These are phyloP conservation scores for Drosophila mimica DNA, from an alignment of 2,888 invertebrate species.

Conservation along the genomic window DNA sequence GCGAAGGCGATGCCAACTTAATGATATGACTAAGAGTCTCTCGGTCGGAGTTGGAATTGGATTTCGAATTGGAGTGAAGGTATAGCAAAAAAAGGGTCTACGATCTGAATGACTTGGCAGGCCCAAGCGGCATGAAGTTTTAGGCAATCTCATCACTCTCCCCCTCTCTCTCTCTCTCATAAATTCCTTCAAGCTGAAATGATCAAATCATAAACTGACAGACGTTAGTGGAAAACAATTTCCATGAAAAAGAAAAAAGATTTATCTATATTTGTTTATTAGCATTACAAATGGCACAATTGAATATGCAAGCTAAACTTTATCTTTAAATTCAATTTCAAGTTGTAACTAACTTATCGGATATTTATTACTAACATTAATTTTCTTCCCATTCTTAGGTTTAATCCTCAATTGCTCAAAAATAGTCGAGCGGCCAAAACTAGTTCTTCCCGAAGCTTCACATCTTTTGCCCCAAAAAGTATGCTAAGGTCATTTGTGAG, in stretches of 20 bases:
- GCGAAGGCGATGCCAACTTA: constrained; percentile 48
- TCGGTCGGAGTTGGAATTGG: background rate
- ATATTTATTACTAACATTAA: background rate
- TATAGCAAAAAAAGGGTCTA: constrained; percentile 44
- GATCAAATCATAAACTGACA: background rate
- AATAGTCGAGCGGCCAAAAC: background rate
- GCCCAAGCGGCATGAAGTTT: constrained; percentile 61
- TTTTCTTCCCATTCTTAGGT: fast-evolving
- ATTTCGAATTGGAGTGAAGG: background rate
- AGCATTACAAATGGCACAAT: background rate
- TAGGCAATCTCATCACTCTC: constrained; percentile 18
- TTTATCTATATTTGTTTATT: background rate
- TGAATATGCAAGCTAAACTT: background rate
- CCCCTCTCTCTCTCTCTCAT: background rate
- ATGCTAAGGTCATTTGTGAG: constrained; percentile 56
- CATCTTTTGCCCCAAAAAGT: constrained; percentile 64
- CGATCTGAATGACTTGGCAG: constrained; percentile 62
- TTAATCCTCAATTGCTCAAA: background rate
- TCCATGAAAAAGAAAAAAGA: background rate
- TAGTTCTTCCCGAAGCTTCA: background rate
- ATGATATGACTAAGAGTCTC: constrained; percentile 49
- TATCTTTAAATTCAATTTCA: background rate
- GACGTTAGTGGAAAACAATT: background rate
- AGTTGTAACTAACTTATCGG: too few relatives aligned
- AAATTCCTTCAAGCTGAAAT: background rate